These are phyloP conservation scores for Corynorhinus townsendii DNA, from an alignment of 2,113 vertebrate genomes.

Conservation along the genomic window DNA sequence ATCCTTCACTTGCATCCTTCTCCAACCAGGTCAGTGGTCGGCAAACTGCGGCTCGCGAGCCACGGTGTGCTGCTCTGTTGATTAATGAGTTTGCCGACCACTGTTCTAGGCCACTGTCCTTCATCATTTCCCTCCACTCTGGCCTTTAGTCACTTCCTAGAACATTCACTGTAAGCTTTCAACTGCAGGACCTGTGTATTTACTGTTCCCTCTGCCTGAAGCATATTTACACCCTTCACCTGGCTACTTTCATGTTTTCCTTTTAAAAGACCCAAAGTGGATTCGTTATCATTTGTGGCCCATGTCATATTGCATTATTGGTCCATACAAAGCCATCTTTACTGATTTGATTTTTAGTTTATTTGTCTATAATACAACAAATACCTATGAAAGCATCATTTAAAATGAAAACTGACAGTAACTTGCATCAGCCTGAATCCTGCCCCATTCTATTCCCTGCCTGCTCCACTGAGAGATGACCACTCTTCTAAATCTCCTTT, in stretches of 20 bases:
- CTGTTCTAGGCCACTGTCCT: neutral
- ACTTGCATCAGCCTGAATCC: neutral
- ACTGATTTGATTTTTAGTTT: neutral
- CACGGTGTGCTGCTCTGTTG: too few relatives aligned
- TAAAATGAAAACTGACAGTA: neutral
- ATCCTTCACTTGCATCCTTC: neutral
- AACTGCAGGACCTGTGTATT: neutral
- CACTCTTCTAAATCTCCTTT: neutral
- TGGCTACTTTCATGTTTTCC: neutral
- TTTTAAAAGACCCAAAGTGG: neutral
- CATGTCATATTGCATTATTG: neutral
- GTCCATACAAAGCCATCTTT: neutral
- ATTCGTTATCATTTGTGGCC: neutral
- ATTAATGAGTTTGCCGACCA: too few relatives aligned
- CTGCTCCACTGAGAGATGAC: neutral
- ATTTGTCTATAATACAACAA: neutral
- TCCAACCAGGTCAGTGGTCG: neutral
- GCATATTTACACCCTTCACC: neutral
- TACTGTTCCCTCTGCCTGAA: neutral
- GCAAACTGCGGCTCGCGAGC: too few relatives aligned
- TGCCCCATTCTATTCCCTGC: neutral
- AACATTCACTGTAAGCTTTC: neutral
- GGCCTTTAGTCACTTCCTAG: neutral
- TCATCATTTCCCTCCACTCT: neutral
- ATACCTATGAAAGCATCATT: neutral